Percentiles rank a stretch among this genome's conserved stretches.
Conservation (phyloP, 2,113 vertebrate species). For the Dicerorhinus sumatrensis region DNA sequence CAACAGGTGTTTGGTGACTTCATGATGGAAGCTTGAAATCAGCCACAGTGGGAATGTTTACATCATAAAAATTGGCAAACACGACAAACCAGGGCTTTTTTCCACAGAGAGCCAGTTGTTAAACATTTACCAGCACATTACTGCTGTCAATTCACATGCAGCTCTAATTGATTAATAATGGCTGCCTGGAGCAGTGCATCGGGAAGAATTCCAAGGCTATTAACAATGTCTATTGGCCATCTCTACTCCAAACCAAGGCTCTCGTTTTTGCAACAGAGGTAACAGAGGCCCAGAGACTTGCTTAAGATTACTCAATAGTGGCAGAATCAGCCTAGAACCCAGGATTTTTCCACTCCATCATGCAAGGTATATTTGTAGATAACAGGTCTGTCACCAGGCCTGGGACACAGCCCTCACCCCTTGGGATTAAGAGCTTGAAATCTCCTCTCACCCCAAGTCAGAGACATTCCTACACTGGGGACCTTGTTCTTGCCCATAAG, state of each 20-base stretch:
- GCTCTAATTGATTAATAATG: too few species aligned
- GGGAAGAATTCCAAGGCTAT: not conserved
- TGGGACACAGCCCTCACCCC: not conserved
- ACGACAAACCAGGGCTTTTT: not conserved
- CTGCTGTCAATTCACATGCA: not conserved
- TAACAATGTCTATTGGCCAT: not conserved
- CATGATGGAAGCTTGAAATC: not conserved
- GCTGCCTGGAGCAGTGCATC: not conserved
- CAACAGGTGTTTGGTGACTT: not conserved
- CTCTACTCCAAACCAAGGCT: not conserved
- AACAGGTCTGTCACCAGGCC: not conserved
- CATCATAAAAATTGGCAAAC: not conserved
- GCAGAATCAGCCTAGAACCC: not conserved
- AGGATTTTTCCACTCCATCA: not conserved
- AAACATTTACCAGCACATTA: not conserved
- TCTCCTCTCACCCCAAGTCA: not conserved
- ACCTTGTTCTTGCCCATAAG: not conserved
- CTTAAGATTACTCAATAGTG: not conserved
- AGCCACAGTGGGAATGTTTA: not conserved
- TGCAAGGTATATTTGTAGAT: not conserved
- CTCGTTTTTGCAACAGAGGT: not conserved
- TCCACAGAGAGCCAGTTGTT: not conserved
- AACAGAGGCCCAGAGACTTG: not conserved
- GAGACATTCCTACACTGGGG: not conserved
- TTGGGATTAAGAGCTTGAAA: not conserved